These are phyloP conservation scores for Hirtodrosophila trivittata DNA, from an alignment of 2,888 invertebrate genomes.

Conservation along the genomic window DNA sequence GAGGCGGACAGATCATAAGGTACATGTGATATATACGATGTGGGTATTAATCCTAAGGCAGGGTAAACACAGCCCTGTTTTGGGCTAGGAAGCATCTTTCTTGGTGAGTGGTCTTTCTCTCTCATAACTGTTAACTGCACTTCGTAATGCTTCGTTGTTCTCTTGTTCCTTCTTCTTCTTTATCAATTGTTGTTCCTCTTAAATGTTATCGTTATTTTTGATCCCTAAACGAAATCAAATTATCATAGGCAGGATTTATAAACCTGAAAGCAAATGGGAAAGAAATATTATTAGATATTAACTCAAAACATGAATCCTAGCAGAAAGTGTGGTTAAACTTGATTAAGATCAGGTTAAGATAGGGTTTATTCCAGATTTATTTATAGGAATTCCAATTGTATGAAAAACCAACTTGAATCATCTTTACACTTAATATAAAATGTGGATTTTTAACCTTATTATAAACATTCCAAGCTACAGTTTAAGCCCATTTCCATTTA, in stretches of 20 bases:
- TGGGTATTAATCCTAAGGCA: slow-evolving; percentile 86
- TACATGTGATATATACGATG: slow-evolving; percentile 85
- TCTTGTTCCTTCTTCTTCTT: slow-evolving; percentile 3
- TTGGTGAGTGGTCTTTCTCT: slow-evolving; percentile 96
- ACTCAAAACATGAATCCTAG: too few species aligned
- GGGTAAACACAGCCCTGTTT: slow-evolving; percentile 91
- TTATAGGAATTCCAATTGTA: too few species aligned
- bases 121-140: slow-evolving; percentile 87
- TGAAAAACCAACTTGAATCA: too few species aligned
- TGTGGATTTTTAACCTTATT: too few species aligned
- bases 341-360: too few species aligned
- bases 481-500: too few species aligned
- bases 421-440: too few species aligned
- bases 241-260: slow-evolving; percentile 21
- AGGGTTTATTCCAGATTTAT: too few species aligned
- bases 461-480: too few species aligned
- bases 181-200: not conserved
- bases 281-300: not conserved
- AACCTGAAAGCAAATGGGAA: slow-evolving; percentile 40
- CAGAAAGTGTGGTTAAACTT: too few species aligned
- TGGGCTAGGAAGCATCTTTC: slow-evolving; percentile 92
- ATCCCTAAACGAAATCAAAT: slow-evolving; percentile 34
- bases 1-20: slow-evolving; percentile 88
- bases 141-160: slow-evolving; percentile 15
- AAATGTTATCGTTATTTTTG: slow-evolving; percentile 7